Conservation (phyloP, 2,113 vertebrate species). For the Struthidea cinerea region DNA sequence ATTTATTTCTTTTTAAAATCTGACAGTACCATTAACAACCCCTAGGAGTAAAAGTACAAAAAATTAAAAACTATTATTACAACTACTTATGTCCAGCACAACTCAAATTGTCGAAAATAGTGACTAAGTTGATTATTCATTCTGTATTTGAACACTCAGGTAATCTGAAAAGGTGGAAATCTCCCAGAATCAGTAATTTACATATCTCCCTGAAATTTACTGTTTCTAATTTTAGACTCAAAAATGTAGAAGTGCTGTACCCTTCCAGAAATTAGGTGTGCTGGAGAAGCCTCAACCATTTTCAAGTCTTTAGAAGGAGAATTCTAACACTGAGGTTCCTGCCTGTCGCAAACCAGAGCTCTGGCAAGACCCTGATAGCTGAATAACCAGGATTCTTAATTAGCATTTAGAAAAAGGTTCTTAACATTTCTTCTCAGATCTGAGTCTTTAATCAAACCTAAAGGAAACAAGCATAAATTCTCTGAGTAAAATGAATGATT, state of each 20-base stretch:
- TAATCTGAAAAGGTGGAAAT: not conserved
- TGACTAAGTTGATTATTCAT: not conserved
- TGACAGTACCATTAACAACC: not conserved
- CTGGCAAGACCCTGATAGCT: not conserved
- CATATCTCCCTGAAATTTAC: not conserved
- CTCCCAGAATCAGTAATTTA: not conserved
- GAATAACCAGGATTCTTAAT: not conserved
- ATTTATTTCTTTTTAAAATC: not conserved
- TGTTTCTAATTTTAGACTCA: not conserved
- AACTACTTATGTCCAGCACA: not conserved
- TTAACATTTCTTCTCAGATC: not conserved
- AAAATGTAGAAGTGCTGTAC: not conserved
- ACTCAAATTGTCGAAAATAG: not conserved
- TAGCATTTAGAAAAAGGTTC: not conserved
- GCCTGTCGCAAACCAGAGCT: not conserved
- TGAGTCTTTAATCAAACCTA: not conserved
- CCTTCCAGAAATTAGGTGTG: not conserved
- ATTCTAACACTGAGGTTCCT: not conserved
- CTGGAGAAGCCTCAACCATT: rapidly evolving
- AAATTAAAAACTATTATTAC: not conserved
- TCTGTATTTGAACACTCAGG: not conserved
- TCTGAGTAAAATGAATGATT: not conserved
- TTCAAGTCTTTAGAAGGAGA: not conserved
- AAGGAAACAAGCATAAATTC: not conserved
- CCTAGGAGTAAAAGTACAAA: not conserved